Evolutionary conservation across 2,888 invertebrate genomes (phyloP), one percentile per base, ranked within the genome.

Genomic region (Idaea aversata): DNA sequence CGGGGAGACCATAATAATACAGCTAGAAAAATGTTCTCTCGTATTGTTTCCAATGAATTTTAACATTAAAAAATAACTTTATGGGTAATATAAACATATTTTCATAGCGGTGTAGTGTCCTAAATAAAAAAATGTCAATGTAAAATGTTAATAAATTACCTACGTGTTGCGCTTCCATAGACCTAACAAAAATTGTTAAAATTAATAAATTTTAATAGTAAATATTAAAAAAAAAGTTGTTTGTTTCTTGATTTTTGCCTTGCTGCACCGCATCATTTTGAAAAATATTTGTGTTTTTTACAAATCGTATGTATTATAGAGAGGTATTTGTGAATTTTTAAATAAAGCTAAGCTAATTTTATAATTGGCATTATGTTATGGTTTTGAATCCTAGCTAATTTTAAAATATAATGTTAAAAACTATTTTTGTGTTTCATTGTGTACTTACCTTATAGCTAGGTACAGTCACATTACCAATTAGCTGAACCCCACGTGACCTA

Each of bases 101-200:
- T 7, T 13, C 13, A 10, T 47, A 13, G 47, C 47, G 47, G 47
- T 47, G 47, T 47, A 47, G 47, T 47, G 47, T 7, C 47, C 47
- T 47, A 47, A 47, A 47, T 47, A 13, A 47, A 47, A 47, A 47
- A 13, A 71, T 70, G 67, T 67, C 63, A 36, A 64, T 35, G 15
- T 15, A 63, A 58, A 47, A 13, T 38, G 38, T 38, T 38, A 38
- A 38, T 47, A 13, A 47, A 47, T 47, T 47, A 47, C 47, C 47
- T 47, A 47, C 47, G 47, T 47, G 47, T 47, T 47, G 47, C 47
- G 47, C 47, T 47, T 47, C 47, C 47, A 47, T 47, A 47, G 47
- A 47, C 47, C 47, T 47, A 47, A 47, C 47, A 47, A 47, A 47
- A 47, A 13, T 47, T 7, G 7, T 47, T 13, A 47, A 47, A 13